Base-by-base conservation (phyloP, 2,888 invertebrate genomes). In the Kryphioiulus occultus region DNA sequence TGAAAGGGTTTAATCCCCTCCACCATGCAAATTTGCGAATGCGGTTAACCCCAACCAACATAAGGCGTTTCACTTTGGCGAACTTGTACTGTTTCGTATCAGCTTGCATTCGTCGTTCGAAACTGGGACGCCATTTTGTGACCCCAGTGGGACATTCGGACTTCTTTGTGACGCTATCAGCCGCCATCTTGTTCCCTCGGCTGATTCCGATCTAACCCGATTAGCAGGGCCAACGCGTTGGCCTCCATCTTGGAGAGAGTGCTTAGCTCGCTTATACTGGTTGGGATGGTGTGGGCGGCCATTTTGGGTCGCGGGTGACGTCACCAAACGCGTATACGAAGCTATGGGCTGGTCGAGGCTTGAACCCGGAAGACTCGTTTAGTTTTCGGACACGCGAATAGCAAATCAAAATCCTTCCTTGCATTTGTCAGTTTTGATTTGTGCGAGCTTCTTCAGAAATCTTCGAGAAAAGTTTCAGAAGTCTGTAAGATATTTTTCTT, bases 31-130 rank as follows among this genome's bases (percentile, higher is more conserved):
- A 68, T 68, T 68, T 26, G 68, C 68, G 12, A 22, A 12, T 26
- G 68, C 26, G 68, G 68, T 68, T 68, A 68, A 68, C 68, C 68
- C 68, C 68, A 68, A 68, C 68, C 68, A n/a, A 22, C 68, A 68
- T 68, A 68, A 68, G 68, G 26, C 26, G 68, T 26, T 68, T 26
- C 68, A 68, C 68, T 26, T 68, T 68, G 22, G n/a, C 68, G 12
- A 10, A 26, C 68, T 68, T 26, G 68, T 68, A 26, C 26, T 10
- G 12, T 68, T 26, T 12, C 68, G 9, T 68, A 68, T 68, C 68
- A 68, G 3, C 68, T 68, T 68, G 22, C 68, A 26, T 10, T 26
- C 68, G 7, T 26, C 10, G 68, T 26, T 10, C 22, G 68, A 68
- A 68, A 68, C 7, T 68, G 22, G 68, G 68, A 68, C 68, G 68